Base-by-base conservation (phyloP, 2,797 vertebrate species). In the Kryptolebias ocellatus region DNA sequence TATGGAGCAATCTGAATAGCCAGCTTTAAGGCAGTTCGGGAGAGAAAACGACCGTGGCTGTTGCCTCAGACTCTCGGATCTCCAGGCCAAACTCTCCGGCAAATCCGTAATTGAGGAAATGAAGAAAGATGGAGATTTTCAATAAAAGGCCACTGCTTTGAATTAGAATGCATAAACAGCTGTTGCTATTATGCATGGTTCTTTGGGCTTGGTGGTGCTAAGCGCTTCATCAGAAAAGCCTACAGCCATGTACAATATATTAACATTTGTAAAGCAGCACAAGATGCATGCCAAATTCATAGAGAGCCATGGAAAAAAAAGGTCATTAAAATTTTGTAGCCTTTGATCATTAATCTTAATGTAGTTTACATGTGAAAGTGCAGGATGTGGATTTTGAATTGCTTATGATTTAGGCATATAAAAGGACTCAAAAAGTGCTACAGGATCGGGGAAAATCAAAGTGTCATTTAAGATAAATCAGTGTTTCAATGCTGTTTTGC, bases 141-240 rank as follows among this genome's bases (percentile, higher is more conserved):
- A 85, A 83, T 85, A 83, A 87, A 92, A 91, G 87, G 85, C 87
- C 83, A 79, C 75, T 79, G 86, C 84, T 88, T 87, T 85, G 86
- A 89, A 91, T 93, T 90, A 90, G 91, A 92, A 93, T 89, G 88
- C 90, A 92, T 89, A 86, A 92, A 92, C 90, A 93, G 91, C 90
- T 91, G 90, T 83, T 87, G 76, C 81, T 84, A 88, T 89, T 88
- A 87, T 87, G 78, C 76, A 86, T 68, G 80, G 65, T 67, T 85
- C 78, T 87, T 79, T 85, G 70, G 70, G 64, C 70, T 74, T 80
- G 82, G 71, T 79, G 61, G 79, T 77, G 72, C 79, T 83, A 80
- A 67, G 69, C 60, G 12, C 70, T 81, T 82, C 81, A 83, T 86
- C 74, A 81, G 79, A 67, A 83, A 79, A 84, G 65, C 80, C 79